Evolutionary conservation across 2,888 invertebrate species (phyloP), one percentile per base, ranked within the genome.

Genomic region (Ptycholaimellus sp.): DNA sequence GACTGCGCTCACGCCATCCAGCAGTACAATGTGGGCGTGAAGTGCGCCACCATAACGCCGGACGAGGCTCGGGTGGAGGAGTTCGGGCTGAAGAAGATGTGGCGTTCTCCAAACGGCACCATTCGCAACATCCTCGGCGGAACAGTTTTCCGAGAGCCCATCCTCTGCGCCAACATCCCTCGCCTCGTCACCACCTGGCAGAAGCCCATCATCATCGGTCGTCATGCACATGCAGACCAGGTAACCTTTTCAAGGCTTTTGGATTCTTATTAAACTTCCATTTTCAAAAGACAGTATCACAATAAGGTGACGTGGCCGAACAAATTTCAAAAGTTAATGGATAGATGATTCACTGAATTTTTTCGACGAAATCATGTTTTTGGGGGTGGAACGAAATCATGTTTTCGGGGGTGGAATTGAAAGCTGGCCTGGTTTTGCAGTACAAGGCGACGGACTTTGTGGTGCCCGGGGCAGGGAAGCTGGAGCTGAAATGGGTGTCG

Each of bases 1-100:
- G 93, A 93, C 48, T 85, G 87, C 60, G 93, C 93, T 6, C 74
- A 87, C 60, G 93, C 93, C 13, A 72, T 93, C 39, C 78, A 82
- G 59, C 81, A 82, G 58, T 90, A 85, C 67, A 87, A 83, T 62
- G 93, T 96, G 35, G 96, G 93, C 30, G 81, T 96, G 47, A 96
- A 96, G 62, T 96, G 96, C 65, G 93, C 93, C 19, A 68, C 93
- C 2, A 96, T 93, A 46, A 93, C 93, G 1, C 90, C 93, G 2
- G 93, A 93, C 60, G 93, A 93, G 61, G 77, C 79, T 27, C 70
- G 93, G 57, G 85, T 93, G 1, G 76, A 80, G 62, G 68, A 68
- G 49, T 69, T 68, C 50, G 63, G 63, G 36, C 51, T 68, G 43
- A 68, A 68, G 53, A 57, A 66, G 50, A 69, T 69, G 68, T 69